A percentile compares a stretch with the other conserved stretches of the same genome.
These are phyloP conservation scores for Xiphophorus maculatus DNA, from an alignment of 2,113 vertebrate species.

Conservation along the genomic window DNA sequence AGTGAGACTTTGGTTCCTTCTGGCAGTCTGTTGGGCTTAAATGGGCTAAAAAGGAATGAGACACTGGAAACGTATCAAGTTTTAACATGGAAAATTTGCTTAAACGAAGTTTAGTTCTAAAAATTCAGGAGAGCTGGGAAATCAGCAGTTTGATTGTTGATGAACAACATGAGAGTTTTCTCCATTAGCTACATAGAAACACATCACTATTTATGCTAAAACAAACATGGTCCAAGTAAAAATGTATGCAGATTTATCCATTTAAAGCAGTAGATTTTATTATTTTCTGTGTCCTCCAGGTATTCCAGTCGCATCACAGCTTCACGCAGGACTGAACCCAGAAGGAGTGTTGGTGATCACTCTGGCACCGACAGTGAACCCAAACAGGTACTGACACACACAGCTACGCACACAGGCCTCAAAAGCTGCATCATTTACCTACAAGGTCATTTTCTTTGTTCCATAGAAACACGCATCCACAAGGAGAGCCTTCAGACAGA, in stretches of 20 bases:
- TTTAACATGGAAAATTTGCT: background rate
- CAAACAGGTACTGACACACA: conserved; percentile 83
- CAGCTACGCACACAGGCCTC: background rate
- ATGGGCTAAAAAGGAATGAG: background rate
- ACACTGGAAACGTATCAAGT: background rate
- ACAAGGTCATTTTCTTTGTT: conserved; percentile 18
- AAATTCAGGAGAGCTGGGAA: background rate
- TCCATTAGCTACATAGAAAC: background rate
- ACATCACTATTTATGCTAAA: background rate
- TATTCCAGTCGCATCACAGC: conserved; percentile 88
- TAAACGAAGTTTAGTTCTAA: background rate
- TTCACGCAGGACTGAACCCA: conserved; percentile 85
- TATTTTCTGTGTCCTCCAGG: conserved; percentile 67
- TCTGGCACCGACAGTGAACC: conserved; percentile 86
- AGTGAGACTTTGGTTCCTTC: conserved; percentile 81
- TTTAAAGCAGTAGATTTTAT: background rate
- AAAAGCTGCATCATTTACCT: background rate
- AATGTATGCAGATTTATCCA: background rate
- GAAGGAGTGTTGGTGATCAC: conserved; percentile 79
- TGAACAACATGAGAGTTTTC: no score
- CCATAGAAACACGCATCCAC: conserved; percentile 90
- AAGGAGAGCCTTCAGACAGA: conserved; percentile 89
- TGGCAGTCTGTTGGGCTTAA: background rate
- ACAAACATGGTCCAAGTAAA: background rate
- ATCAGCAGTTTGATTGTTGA: no score